Percentiles rank a stretch among this genome's conserved stretches.
Evolutionary conservation across 2,113 vertebrate species (phyloP).

Genomic region (Todiramphus saurophagus): DNA sequence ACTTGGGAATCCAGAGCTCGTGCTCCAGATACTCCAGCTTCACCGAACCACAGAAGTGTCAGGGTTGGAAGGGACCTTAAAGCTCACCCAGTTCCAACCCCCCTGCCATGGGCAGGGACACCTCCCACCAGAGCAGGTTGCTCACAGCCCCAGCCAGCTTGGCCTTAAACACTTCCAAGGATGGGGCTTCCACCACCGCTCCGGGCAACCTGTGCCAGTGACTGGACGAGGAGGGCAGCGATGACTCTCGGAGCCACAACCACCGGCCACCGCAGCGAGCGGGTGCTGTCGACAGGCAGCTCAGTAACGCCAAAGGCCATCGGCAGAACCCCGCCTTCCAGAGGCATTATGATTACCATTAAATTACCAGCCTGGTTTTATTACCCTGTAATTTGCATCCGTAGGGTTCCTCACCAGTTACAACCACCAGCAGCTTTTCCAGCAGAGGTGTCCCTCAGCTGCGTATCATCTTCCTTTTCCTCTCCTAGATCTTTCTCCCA

Average conservation of each 20-base stretch:
- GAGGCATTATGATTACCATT: not conserved
- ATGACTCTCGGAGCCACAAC: not conserved
- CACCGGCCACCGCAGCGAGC: not conserved
- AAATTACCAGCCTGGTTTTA: not conserved
- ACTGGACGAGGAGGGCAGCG: accelerated
- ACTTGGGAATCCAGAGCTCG: not conserved
- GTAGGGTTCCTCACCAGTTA: not conserved
- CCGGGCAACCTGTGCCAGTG: no score
- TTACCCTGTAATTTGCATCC: not conserved
- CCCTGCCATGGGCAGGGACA: no score
- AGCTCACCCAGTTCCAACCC: no score
- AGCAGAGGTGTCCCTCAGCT: not conserved
- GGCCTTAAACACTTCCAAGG: no score
- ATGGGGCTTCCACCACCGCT: no score
- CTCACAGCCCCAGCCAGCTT: no score
- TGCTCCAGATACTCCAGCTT: not conserved
- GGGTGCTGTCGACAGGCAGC: not conserved
- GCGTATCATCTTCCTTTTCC: not conserved
- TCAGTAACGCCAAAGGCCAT: not conserved
- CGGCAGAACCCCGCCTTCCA: not conserved
- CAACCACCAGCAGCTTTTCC: not conserved
- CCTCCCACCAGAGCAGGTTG: no score
- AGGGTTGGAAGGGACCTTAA: no score
- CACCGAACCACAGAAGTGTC: no score
- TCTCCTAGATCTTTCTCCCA: not conserved